Conservation (phyloP, 2,888 invertebrate genomes). For the Diarsia mendica region DNA sequence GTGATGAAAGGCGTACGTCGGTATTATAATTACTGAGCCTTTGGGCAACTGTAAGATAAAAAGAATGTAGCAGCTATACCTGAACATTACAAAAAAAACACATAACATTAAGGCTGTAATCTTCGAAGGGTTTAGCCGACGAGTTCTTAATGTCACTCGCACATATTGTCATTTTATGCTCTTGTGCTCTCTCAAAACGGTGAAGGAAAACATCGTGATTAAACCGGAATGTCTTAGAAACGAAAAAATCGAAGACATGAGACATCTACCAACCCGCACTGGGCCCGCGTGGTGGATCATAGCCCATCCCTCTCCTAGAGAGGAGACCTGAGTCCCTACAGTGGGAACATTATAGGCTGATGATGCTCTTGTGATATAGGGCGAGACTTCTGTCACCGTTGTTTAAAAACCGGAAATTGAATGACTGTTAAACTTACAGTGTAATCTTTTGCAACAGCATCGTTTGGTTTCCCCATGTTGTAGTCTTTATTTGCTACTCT, state of each 20-base stretch:
- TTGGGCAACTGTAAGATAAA: constrained; percentile 71
- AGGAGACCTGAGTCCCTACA: no score
- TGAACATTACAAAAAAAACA: not conserved
- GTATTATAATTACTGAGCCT: constrained; percentile 77
- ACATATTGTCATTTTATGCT: not conserved
- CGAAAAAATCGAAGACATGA: no score
- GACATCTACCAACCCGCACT: no score
- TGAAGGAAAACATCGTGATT: no score
- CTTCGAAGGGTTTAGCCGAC: not conserved
- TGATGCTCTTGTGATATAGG: not conserved
- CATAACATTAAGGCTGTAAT: not conserved
- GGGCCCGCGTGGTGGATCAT: no score
- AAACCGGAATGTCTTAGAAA: no score
- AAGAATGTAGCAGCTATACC: not conserved
- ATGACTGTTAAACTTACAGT: constrained; percentile 27
- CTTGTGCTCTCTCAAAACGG: not conserved
- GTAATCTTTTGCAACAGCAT: not conserved
- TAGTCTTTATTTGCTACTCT: constrained; percentile 88
- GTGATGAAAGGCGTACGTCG: constrained; percentile 84
- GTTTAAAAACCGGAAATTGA: not conserved
- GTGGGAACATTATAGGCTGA: no score
- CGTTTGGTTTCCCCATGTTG: constrained; percentile 79
- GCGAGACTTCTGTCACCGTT: not conserved
- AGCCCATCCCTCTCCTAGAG: no score
- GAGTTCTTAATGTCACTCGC: not conserved